Conservation (phyloP, 2,797 vertebrate species). For the Eleutherodactylus coqui region DNA sequence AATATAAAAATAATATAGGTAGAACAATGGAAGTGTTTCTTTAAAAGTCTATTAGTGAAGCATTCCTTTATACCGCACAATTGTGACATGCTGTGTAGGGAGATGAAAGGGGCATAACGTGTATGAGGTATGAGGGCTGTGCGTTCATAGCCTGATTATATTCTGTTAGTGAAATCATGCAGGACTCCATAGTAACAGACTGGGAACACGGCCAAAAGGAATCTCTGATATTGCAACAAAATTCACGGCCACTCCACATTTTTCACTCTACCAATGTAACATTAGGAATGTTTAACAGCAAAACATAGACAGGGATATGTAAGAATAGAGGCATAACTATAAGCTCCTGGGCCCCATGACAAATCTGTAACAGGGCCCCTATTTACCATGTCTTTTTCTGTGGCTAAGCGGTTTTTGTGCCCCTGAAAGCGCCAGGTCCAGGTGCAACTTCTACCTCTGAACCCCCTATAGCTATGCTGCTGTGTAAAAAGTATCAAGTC, state of each 20-base stretch:
- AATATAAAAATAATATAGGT: not conserved
- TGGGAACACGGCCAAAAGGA: conserved; percentile 30
- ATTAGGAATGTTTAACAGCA: not conserved
- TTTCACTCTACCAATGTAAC: not conserved
- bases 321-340: no score
- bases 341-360: no score
- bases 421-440: no score
- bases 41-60: not conserved
- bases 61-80: conserved; percentile 9
- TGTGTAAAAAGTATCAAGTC: no score
- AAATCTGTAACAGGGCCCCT: no score
- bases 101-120: conserved; percentile 33
- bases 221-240: conserved; percentile 29
- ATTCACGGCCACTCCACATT: conserved; percentile 22
- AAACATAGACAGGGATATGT: not conserved
- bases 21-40: not conserved
- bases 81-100: conserved; percentile 22
- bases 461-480: no score
- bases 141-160: conserved; percentile 12
- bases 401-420: no score
- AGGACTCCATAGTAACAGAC: conserved; percentile 40
- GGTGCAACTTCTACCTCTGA: no score
- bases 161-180: conserved; percentile 53
- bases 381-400: no score
- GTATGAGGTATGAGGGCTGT: conserved; percentile 21